Conservation (phyloP, 2,888 invertebrate species). For the Meteorus cinctellus region DNA sequence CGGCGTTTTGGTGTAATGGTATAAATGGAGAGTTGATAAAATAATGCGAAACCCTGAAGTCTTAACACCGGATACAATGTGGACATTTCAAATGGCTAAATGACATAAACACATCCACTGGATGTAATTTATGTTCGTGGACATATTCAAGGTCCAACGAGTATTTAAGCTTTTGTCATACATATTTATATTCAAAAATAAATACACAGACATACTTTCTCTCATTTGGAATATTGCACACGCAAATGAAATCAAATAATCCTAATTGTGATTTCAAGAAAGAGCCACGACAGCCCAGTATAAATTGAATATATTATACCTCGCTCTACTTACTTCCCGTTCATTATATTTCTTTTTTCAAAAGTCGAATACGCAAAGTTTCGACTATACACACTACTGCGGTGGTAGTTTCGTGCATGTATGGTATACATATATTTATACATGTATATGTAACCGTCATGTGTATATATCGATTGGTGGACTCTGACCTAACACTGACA, state of each 20-base stretch:
- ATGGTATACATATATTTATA: conserved; percentile 11
- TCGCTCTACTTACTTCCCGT: conserved; percentile 19
- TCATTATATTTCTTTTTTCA: conserved; percentile 22
- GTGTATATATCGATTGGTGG: conserved; percentile 66
- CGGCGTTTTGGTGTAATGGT: neutral
- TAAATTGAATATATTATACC: conserved; percentile 26
- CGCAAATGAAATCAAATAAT: conserved; percentile 24
- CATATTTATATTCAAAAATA: neutral
- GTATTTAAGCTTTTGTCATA: conserved; percentile 7
- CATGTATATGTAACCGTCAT: conserved; percentile 42
- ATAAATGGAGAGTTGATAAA: conserved; percentile 7
- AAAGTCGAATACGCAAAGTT: conserved; percentile 13
- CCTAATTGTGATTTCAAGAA: conserved; percentile 20
- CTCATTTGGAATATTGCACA: neutral
- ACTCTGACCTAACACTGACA: conserved; percentile 72
- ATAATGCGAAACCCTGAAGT: conserved; percentile 42
- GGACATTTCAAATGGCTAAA: conserved; percentile 31
- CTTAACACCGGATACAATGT: conserved; percentile 31
- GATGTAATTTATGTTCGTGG: conserved; percentile 17
- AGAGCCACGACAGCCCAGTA: conserved; percentile 4
- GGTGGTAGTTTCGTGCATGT: conserved; percentile 25
- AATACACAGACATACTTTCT: neutral
- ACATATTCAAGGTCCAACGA: conserved; percentile 27
- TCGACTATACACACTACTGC: conserved; percentile 35
- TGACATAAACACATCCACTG: conserved; percentile 34